Evolutionary conservation across 2,797 vertebrate species (phyloP).

Genomic region (Staurois parvus): DNA sequence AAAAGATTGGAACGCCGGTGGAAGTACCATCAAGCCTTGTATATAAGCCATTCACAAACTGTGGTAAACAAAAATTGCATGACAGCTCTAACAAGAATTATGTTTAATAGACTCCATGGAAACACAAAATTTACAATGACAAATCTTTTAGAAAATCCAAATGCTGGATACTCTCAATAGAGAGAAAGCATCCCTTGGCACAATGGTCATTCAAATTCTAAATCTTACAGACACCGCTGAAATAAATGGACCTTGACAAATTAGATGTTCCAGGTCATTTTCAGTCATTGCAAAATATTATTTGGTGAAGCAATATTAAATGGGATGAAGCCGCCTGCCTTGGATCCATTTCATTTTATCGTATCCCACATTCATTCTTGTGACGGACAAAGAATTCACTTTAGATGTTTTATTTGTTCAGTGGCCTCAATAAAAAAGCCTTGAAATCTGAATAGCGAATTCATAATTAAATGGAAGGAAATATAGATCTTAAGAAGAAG

Average conservation of each 20-base stretch:
- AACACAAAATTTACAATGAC: constrained; percentile 57
- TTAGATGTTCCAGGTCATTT: constrained; percentile 61
- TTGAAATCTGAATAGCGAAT: constrained; percentile 48
- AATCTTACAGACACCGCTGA: constrained; percentile 47
- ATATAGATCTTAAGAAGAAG: constrained; percentile 28
- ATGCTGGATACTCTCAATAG: constrained; percentile 50
- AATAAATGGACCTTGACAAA: constrained; percentile 62
- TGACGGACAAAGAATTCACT: constrained; percentile 52
- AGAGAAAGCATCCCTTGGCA: constrained; percentile 50
- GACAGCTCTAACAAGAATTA: constrained; percentile 55
- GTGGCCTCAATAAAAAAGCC: constrained; percentile 42
- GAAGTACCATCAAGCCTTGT: constrained; percentile 29
- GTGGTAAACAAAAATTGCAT: constrained; percentile 47
- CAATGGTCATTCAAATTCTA: constrained; percentile 49
- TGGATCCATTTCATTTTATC: constrained; percentile 43
- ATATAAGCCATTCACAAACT: constrained; percentile 39
- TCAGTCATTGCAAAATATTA: constrained; percentile 47
- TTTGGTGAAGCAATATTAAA: constrained; percentile 43
- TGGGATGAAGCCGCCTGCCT: constrained; percentile 30
- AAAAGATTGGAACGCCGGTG: constrained; percentile 14
- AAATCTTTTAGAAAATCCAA: constrained; percentile 56
- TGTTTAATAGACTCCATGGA: constrained; percentile 45
- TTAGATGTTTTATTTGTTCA: constrained; percentile 55
- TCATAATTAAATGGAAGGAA: constrained; percentile 41
- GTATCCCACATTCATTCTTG: constrained; percentile 43